Conservation (phyloP, 2,888 invertebrate genomes). For the Elysia crispata region DNA sequence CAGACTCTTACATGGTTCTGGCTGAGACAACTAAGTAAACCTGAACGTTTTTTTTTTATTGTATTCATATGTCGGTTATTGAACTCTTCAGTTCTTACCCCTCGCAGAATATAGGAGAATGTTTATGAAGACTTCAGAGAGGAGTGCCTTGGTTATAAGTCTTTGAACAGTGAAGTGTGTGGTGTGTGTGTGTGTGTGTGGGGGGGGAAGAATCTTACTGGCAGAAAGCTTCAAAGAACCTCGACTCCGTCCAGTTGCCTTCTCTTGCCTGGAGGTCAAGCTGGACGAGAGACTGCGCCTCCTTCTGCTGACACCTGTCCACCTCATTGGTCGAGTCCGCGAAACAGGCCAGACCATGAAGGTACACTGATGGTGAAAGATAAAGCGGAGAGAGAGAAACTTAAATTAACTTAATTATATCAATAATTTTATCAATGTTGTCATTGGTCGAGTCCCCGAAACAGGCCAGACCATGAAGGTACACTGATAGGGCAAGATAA, state of each 20-base stretch:
- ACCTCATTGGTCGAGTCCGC: constrained; percentile 47
- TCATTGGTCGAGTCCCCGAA: constrained; percentile 48
- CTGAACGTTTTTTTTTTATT: too few species aligned
- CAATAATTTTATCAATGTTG: not conserved
- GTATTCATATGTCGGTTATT: too few species aligned
- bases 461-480: constrained; percentile 50
- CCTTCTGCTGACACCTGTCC: constrained; percentile 46
- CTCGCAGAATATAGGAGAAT: too few species aligned
- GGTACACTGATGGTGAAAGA: constrained; percentile 47
- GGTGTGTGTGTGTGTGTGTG: too few species aligned
- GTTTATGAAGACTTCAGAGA: too few species aligned
- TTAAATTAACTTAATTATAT: not conserved
- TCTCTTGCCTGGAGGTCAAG: constrained; percentile 42
- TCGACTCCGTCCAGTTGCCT: constrained; percentile 44
- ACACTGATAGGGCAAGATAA: constrained; percentile 39
- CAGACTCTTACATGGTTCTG: too few species aligned
- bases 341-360: constrained; percentile 50
- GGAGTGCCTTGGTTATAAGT: too few species aligned
- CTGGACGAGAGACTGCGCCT: constrained; percentile 46
- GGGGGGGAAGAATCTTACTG: too few species aligned
- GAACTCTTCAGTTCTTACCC: too few species aligned
- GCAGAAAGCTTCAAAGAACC: constrained; percentile 44
- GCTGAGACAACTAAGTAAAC: too few species aligned
- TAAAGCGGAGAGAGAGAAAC: not conserved
- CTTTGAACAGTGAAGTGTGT: too few species aligned